These are phyloP conservation scores for Notodonta ziczac DNA, from an alignment of 2,888 invertebrate genomes.

Conservation along the genomic window DNA sequence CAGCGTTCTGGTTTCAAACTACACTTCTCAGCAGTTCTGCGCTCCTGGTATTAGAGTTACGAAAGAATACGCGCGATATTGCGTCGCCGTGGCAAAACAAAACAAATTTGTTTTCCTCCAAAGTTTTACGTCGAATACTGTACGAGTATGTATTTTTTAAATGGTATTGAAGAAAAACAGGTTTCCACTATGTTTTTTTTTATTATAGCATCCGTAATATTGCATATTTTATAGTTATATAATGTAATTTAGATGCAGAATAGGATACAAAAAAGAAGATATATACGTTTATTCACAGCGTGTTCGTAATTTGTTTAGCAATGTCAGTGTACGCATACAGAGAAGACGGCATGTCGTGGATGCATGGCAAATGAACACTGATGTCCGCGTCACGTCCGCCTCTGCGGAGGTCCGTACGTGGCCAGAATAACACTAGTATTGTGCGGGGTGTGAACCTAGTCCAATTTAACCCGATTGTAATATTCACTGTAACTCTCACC, in stretches of 20 bases:
- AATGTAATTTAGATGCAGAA: slow-evolving; percentile 18
- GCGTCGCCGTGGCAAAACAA: slow-evolving; percentile 37
- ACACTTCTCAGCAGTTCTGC: slow-evolving; percentile 60
- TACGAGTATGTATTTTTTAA: slow-evolving; percentile 15
- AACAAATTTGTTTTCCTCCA: slow-evolving; percentile 13
- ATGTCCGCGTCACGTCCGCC: slow-evolving; percentile 67
- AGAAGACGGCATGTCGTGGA: slow-evolving; percentile 36
- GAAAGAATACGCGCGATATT: slow-evolving; percentile 78
- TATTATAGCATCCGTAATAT: slow-evolving; percentile 12
- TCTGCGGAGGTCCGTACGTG: slow-evolving; percentile 73
- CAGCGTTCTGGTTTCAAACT: slow-evolving; percentile 47
- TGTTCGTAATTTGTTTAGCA: slow-evolving; percentile 36
- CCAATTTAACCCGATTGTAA: slow-evolving; percentile 50
- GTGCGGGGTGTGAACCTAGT: slow-evolving; percentile 51
- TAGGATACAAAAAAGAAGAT: slow-evolving; percentile 21
- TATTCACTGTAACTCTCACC: slow-evolving; percentile 25
- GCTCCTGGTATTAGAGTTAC: slow-evolving; percentile 79
- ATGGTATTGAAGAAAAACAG: slow-evolving; percentile 29
- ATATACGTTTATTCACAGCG: slow-evolving; percentile 28
- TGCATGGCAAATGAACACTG: slow-evolving; percentile 49
- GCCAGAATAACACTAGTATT: slow-evolving; percentile 54
- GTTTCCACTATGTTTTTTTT: slow-evolving; percentile 12
- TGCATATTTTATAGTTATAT: slow-evolving; percentile 27
- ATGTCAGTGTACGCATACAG: slow-evolving; percentile 34
- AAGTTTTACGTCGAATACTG: slow-evolving; percentile 11